Evolutionary conservation across 1,140 invertebrate genomes (phyloP), one percentile per base, ranked within the genome.

Genomic region (Helicoverpa zea): DNA sequence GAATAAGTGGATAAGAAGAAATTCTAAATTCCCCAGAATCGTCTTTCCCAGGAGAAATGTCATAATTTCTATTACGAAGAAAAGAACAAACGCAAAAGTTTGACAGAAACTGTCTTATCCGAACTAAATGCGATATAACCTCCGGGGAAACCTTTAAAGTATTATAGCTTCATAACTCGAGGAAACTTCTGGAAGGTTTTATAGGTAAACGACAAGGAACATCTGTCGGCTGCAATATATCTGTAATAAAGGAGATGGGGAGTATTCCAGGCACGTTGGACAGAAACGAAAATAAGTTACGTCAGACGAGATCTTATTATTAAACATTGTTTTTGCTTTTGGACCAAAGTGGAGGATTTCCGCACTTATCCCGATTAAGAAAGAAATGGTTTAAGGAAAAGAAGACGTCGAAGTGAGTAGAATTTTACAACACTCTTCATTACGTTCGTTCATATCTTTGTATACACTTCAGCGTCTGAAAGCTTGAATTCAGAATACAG

Each of bases 211-310:
- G 78, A 79, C 63, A 83, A 75, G 77, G 56, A 80, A 64, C 81
- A 83, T 80, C 81, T 83, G 81, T 80, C 74, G 78, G 3, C 18
- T 64, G 78, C 54, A 80, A 83, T 79, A 75, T 79, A 75, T 79
- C 64, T 79, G 47, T 73, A 74, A 81, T 58, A 59, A 76, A 64
- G 54, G 30, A 59, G 59, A 51, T 23, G n/a, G 47, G 76, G 72
- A 49, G 16, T 51, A 54, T 76, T 68, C 70, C 30, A 23, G 16
- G 16, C 72, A 75, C 51, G 51, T 75, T 61, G 61, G 29, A 11
- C 12, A 23, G 23, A 35, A 23, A 77, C 52, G 63, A 70, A 76
- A 81, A 81, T 74, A 80, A 68, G 59, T 74, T 73, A 64, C 29
- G 72, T 23, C 14, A 49, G 56, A 75, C 49, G 54, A 18, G 70